Evolutionary conservation across 2,113 vertebrate species (phyloP).

Genomic region (Xenotilapia leptura): DNA sequence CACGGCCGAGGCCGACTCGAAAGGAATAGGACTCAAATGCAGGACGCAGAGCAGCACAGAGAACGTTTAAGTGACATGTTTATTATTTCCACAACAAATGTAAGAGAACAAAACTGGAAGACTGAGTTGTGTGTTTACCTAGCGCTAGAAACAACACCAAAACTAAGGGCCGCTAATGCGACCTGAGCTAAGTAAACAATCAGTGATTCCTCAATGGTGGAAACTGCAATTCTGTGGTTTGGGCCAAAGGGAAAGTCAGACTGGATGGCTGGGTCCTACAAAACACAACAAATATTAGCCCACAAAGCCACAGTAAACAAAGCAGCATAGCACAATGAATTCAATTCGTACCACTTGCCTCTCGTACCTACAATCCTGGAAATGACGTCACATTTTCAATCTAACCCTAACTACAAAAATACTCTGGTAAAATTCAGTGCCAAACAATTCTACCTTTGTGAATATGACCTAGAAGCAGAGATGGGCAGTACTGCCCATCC

Average conservation of each 20-base stretch:
- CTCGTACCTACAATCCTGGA: background rate
- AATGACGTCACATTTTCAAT: background rate
- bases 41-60: background rate
- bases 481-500: too few relatives aligned
- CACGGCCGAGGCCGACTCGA: background rate
- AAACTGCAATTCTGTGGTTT: too few relatives aligned
- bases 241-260: too few relatives aligned
- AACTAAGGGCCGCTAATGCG: too few relatives aligned
- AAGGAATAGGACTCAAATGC: background rate
- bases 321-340: background rate
- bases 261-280: background rate
- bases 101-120: background rate
- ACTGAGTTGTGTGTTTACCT: too few relatives aligned
- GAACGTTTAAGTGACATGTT: background rate
- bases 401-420: background rate
- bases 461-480: background rate
- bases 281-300: background rate
- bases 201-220: too few relatives aligned
- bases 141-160: too few relatives aligned
- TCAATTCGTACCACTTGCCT: background rate
- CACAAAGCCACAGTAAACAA: fast-evolving
- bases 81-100: background rate
- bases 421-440: background rate
- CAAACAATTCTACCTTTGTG: background rate
- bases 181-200: too few relatives aligned